Conservation (phyloP, 2,797 vertebrate genomes). For the Ceryle rudis region DNA sequence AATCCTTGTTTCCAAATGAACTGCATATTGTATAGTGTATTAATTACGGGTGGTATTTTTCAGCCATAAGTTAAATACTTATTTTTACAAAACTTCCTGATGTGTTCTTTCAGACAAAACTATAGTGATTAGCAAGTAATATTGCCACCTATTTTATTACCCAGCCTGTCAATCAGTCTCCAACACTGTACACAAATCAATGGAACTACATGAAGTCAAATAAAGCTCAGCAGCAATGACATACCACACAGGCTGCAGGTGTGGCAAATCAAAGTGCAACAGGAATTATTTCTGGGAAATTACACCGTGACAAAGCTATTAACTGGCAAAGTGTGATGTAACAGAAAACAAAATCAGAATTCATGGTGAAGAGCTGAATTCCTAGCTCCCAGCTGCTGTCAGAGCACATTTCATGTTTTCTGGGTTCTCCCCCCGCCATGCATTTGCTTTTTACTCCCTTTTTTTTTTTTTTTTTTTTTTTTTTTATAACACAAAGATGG, state of each 20-base stretch:
- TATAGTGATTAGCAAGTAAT: neutral
- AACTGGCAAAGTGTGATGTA: conserved; percentile 16
- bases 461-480: neutral
- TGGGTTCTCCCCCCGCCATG: neutral
- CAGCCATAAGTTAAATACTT: neutral
- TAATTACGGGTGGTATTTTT: neutral
- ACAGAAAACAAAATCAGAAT: conserved; percentile 36
- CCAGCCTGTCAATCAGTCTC: neutral
- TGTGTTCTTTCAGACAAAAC: neutral
- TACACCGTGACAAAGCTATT: conserved; percentile 26
- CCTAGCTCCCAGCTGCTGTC: conserved; percentile 53
- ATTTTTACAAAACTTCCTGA: neutral
- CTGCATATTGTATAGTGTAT: neutral
- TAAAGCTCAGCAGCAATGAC: neutral
- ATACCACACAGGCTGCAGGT: conserved; percentile 46
- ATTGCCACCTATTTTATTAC: neutral
- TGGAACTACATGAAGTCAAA: neutral
- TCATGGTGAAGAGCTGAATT: neutral
- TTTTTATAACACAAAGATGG: neutral
- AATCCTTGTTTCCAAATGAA: neutral
- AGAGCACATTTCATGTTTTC: neutral
- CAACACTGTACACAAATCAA: neutral
- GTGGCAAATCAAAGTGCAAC: conserved; percentile 46
- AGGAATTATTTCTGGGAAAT: conserved; percentile 44
- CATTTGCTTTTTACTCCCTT: too few species aligned